phyloP scores from a whole-genome alignment of 92 coral and sea anemone genomes.

The Palythoa heliodiscus region DNA sequence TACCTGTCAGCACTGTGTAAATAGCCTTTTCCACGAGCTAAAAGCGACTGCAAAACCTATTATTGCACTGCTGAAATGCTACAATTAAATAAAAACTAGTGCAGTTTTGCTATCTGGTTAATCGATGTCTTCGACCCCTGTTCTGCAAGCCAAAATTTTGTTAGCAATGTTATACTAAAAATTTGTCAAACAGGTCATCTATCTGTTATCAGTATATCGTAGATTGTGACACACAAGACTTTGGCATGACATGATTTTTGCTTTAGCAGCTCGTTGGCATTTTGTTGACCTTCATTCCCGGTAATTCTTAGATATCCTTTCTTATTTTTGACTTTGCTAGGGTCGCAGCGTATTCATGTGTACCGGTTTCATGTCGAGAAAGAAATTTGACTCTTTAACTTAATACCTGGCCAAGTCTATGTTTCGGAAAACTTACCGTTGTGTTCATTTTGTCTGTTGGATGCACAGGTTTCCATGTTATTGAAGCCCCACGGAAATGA shows the following conservation, averaged over 20 bases:
- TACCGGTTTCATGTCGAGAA: too few relatives aligned
- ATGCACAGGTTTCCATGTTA: conserved; percentile 8
- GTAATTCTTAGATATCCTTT: too few relatives aligned
- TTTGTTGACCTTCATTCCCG: too few relatives aligned
- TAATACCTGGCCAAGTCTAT: neutral
- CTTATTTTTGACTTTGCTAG: too few relatives aligned
- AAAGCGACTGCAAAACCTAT: neutral
- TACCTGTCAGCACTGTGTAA: too few relatives aligned
- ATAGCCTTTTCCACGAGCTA: neutral
- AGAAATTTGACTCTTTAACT: too few relatives aligned
- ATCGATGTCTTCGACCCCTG: neutral
- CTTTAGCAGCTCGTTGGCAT: too few relatives aligned
- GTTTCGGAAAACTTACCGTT: conserved; percentile 11
- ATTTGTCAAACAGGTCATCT: neutral
- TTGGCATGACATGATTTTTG: neutral
- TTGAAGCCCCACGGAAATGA: conserved; percentile 32
- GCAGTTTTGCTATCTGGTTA: neutral
- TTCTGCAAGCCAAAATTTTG: neutral
- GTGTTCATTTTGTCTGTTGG: conserved; percentile 16
- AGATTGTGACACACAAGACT: neutral
- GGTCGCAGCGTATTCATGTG: neutral
- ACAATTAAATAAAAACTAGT: too few relatives aligned
- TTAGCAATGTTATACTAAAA: neutral
- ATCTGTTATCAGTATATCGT: neutral
- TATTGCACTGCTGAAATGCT: neutral